Conservation (phyloP, 1,140 invertebrate species). For the Lanistes nyassanus region DNA sequence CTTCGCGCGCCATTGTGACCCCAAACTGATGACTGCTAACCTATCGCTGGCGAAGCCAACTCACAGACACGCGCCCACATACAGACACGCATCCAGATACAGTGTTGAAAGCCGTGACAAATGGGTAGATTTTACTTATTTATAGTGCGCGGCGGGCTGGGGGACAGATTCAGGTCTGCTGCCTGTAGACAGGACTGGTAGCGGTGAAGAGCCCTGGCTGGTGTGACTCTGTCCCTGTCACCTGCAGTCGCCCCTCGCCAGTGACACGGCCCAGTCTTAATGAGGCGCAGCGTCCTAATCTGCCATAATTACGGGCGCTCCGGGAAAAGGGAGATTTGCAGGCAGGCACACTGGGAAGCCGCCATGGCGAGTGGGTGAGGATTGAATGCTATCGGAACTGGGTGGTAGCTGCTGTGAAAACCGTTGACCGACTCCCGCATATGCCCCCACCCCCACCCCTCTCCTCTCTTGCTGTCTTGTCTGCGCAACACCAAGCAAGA, state of each 20-base stretch:
- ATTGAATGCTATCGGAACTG: not conserved
- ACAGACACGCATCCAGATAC: too few species aligned
- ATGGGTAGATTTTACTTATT: too few species aligned
- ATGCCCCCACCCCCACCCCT: not conserved
- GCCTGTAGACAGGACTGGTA: too few species aligned
- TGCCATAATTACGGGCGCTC: not conserved
- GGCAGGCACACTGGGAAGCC: not conserved
- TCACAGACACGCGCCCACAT: too few species aligned
- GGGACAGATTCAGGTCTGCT: too few species aligned
- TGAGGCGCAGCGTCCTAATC: conserved; percentile 11
- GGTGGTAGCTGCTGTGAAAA: not conserved
- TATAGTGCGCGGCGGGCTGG: too few species aligned
- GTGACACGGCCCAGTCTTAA: not conserved
- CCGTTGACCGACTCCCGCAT: not conserved
- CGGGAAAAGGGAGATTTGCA: not conserved
- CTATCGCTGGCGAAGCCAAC: too few species aligned
- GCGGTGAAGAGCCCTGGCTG: too few species aligned
- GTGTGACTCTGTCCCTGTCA: not conserved
- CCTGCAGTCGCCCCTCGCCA: not conserved
- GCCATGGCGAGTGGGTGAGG: not conserved
- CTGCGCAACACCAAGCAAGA: not conserved
- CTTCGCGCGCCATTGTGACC: too few species aligned
- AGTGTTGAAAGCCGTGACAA: too few species aligned
- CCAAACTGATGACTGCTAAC: too few species aligned
- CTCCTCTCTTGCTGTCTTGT: not conserved